Evolutionary conservation across 2,888 invertebrate genomes (phyloP).

Genomic region (Allolobophora icterica): DNA sequence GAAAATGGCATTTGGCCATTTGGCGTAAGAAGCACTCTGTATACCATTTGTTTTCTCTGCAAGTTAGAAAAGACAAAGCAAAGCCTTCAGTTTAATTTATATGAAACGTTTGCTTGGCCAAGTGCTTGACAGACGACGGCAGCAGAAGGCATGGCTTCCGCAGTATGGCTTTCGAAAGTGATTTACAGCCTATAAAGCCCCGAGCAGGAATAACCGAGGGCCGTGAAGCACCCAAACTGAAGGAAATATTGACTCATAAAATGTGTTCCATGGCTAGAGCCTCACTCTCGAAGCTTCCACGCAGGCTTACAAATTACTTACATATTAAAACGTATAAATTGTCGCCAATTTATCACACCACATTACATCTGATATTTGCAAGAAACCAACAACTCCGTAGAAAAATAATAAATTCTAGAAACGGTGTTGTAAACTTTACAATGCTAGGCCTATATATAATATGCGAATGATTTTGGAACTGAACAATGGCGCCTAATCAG

Average conservation of each 20-base stretch:
- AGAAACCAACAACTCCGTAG: too few relatives aligned
- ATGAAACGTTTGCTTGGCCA: neutral
- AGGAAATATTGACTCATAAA: neutral
- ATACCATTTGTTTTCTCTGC: neutral
- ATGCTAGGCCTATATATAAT: too few relatives aligned
- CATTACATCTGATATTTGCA: too few relatives aligned
- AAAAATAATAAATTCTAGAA: too few relatives aligned
- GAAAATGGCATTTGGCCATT: neutral
- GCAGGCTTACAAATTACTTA: neutral
- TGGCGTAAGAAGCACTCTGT: neutral
- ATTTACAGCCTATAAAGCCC: neutral
- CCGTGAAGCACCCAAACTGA: neutral
- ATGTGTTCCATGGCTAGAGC: neutral
- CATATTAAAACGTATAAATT: too few relatives aligned
- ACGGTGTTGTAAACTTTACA: too few relatives aligned
- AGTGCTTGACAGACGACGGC: neutral
- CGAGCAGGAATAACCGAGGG: neutral
- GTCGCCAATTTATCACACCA: too few relatives aligned
- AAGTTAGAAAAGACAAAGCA: neutral
- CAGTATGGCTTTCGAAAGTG: neutral
- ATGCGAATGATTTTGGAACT: too few relatives aligned
- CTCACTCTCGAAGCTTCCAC: neutral
- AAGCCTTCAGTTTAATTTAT: neutral
- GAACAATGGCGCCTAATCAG: too few relatives aligned
- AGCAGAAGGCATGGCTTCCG: neutral